These are phyloP conservation scores for Scaptodrosophila lebanonensis DNA, from an alignment of 1,140 invertebrate species.

Conservation along the genomic window DNA sequence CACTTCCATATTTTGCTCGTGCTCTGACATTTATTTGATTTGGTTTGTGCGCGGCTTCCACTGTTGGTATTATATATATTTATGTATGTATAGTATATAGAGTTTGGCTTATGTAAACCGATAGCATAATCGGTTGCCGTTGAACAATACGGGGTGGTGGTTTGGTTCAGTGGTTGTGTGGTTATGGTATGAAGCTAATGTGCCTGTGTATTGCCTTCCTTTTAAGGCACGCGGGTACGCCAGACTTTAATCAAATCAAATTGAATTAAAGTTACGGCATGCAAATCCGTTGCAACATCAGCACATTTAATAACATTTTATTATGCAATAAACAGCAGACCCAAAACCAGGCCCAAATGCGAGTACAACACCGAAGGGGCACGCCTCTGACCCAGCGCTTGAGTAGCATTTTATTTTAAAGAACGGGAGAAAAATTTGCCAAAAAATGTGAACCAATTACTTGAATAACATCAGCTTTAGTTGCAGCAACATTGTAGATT, in stretches of 20 bases:
- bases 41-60: neutral
- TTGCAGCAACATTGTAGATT: slow-evolving; percentile 16
- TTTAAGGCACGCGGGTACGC: too few relatives aligned
- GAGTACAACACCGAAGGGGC: too few relatives aligned
- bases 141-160: neutral
- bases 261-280: slow-evolving; percentile 6
- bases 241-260: slow-evolving; percentile 2
- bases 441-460: slow-evolving; percentile 16
- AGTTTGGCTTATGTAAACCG: slow-evolving; percentile 22
- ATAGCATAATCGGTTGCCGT: neutral
- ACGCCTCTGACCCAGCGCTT: too few relatives aligned
- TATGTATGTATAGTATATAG: slow-evolving; percentile 11
- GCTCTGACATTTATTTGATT: slow-evolving; percentile 17
- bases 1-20: neutral
- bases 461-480: neutral
- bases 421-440: slow-evolving; percentile 1
- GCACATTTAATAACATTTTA: slow-evolving; percentile 1
- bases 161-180: slow-evolving; percentile 11
- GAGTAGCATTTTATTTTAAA: slow-evolving; percentile 4
- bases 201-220: too few relatives aligned
- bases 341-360: too few relatives aligned
- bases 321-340: neutral
- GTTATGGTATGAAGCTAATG: too few relatives aligned
- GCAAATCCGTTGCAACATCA: neutral
- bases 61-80: too few relatives aligned